Conservation (phyloP, 2,797 vertebrate genomes). For the Catharus ustulatus region DNA sequence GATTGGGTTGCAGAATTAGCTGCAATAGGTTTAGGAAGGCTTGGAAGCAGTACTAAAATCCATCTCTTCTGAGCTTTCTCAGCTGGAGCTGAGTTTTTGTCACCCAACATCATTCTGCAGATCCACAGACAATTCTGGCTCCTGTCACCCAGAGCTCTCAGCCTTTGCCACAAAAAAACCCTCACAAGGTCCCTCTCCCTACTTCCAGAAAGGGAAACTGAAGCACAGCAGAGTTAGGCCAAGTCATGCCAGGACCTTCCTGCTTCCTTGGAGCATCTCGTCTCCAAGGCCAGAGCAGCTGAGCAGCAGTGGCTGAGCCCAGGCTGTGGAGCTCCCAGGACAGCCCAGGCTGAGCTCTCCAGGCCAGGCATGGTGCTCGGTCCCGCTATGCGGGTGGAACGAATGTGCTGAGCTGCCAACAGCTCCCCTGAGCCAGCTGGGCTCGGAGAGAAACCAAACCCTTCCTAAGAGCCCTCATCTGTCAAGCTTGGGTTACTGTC, state of each 20-base stretch:
- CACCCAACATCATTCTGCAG: neutral
- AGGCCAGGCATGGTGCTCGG: neutral
- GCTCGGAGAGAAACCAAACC: neutral
- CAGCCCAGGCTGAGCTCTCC: neutral
- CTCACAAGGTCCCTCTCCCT: rapidly evolving
- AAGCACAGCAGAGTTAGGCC: rapidly evolving
- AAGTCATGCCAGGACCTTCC: neutral
- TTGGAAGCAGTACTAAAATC: neutral
- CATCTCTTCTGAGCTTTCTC: neutral
- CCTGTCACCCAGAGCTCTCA: neutral
- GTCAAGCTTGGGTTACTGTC: conserved; percentile 41
- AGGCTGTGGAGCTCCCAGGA: neutral
- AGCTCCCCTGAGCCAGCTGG: conserved; percentile 27
- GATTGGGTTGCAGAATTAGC: neutral
- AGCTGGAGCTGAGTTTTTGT: neutral
- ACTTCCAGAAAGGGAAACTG: neutral
- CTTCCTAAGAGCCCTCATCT: conserved; percentile 31
- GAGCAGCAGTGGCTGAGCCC: neutral
- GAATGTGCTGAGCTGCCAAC: conserved; percentile 30
- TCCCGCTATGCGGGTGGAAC: neutral
- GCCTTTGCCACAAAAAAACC: neutral
- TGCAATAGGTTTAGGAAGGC: neutral
- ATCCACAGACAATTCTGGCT: neutral
- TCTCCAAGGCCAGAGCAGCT: rapidly evolving
- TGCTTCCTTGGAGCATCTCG: neutral